phyloP scores from a whole-genome alignment of 2,888 invertebrate genomes.

The Erebia ligea region DNA sequence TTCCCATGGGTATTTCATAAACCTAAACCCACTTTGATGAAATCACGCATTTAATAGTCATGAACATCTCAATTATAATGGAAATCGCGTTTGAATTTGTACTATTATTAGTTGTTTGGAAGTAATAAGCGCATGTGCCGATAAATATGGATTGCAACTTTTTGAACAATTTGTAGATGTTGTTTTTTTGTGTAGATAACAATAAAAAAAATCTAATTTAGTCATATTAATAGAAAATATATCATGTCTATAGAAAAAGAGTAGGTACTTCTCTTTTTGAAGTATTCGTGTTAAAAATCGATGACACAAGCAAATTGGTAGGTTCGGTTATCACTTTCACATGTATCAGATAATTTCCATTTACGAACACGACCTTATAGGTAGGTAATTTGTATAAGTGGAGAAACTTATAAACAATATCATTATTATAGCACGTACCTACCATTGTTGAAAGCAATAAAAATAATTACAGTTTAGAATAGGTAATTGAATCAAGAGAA shows the following conservation, averaged over 20 bases:
- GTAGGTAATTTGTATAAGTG: conserved; percentile 13
- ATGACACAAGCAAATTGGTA: conserved; percentile 17
- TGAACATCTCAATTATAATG: too few species aligned
- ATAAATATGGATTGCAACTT: too few species aligned
- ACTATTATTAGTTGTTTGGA: too few species aligned
- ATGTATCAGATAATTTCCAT: conserved; percentile 7
- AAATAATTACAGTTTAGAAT: conserved; percentile 36
- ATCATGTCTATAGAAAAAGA: not conserved
- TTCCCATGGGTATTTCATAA: too few species aligned
- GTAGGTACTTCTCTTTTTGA: too few species aligned
- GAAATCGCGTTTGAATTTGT: too few species aligned
- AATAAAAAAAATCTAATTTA: too few species aligned
- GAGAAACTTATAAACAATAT: conserved; percentile 33
- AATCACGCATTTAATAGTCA: too few species aligned
- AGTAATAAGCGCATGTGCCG: too few species aligned
- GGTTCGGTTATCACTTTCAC: conserved; percentile 12
- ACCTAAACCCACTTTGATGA: too few species aligned
- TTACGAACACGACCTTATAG: conserved; percentile 8
- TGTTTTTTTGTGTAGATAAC: too few species aligned
- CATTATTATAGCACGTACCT: conserved; percentile 30
- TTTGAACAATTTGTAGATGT: too few species aligned
- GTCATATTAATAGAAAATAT: not conserved
- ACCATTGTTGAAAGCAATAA: conserved; percentile 39
- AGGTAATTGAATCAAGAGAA: conserved; percentile 41
- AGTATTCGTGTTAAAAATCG: not conserved